Evolutionary conservation across 2,888 invertebrate genomes (phyloP), one percentile per base, ranked within the genome.

Genomic region (Zonitis immaculata): DNA sequence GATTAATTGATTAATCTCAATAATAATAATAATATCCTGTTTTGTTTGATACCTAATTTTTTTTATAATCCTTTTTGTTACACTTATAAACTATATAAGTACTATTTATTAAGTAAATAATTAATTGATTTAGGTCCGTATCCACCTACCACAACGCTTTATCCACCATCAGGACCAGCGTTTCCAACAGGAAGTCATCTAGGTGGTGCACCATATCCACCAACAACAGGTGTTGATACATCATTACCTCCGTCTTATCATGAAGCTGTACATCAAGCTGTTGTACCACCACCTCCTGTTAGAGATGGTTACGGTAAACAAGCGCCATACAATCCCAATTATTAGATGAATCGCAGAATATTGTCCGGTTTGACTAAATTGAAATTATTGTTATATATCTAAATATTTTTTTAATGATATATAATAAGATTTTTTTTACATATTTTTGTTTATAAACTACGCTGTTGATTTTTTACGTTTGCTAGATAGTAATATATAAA

Each of bases 311-410:
- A 63, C 39, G 48, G 51, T 1, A 63, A 63, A 58, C 63, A 63
- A 35, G 56, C 63, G 5, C 63, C 63, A 12, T 63, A 63, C 51
- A 63, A 63, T 46, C 63, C 63, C 1, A 49, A 59, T 45, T 63
- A 61, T 35, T 56, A n/a, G 30, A 39, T 2, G 8, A 9, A 14
- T 32, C 14, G 2, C 6, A 32, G n/a, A n/a, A n/a, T n/a, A n/a
- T n/a, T n/a, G n/a, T n/a, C n/a, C n/a, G n/a, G n/a, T 8, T 35
- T 35, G 35, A n/a, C 6, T 6, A 3, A 6, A 25, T 25, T 25
- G 3, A 25, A 25, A 25, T n/a, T 28, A 28, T 28, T 25, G n/a
- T n/a, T n/a, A n/a, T n/a, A n/a, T n/a, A n/a, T n/a, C n/a, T n/a
- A n/a, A n/a, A n/a, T n/a, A n/a, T n/a, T n/a, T n/a, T n/a, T n/a